Base-by-base conservation (phyloP, 2,797 vertebrate species). In the Fistularia tabacaria region DNA sequence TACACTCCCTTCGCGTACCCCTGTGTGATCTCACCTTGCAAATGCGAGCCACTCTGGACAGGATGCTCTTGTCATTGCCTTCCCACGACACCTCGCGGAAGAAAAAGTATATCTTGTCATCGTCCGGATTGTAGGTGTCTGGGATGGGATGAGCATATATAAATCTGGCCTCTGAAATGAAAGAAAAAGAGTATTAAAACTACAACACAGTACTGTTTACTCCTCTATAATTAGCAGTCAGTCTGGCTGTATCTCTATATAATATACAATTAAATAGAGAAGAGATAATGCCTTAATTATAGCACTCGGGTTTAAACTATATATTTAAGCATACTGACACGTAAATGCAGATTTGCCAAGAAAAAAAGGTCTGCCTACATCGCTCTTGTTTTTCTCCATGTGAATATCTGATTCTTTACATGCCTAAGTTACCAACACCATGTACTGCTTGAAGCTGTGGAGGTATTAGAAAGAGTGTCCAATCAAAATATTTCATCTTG, bases 61-160 rank as follows among this genome's bases (percentile, higher is more conserved):
- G 88, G 70, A 99, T 92, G 49, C 87, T 92, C 82, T 94, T 98
- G 89, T 97, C 95, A 53, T 89, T 92, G 49, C 94, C 90, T 58
- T 99, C 96, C 78, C 92, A 93, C 6, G 94, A 95, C 56, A 92
- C 90, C 85, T 99, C 97, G 7, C 95, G 95, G 83, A 99, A 99
- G 88, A 99, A 99, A 80, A 99, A 97, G 89, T 99, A 98, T 68
- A 99, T 94, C 90, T 99, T 99, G 74, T 99, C 97, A 62, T 99
- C 97, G 49, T 99, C 96, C 51, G 93, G 93, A 69, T 97, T 99
- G 84, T 94, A 96, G 46, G 97, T 99, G 83, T 99, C 97, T 1
- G 96, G 88, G 38, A 99, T 94, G 56, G 95, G 90, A 79, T 95
- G 94, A 57, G 95, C 93, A 44, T 91, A 92, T 79, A 99, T 93